A percentile compares a stretch with the other conserved stretches of the same genome.
These are phyloP conservation scores for Styela plicata DNA, from an alignment of 23 tunicate genomes.

Conservation along the genomic window DNA sequence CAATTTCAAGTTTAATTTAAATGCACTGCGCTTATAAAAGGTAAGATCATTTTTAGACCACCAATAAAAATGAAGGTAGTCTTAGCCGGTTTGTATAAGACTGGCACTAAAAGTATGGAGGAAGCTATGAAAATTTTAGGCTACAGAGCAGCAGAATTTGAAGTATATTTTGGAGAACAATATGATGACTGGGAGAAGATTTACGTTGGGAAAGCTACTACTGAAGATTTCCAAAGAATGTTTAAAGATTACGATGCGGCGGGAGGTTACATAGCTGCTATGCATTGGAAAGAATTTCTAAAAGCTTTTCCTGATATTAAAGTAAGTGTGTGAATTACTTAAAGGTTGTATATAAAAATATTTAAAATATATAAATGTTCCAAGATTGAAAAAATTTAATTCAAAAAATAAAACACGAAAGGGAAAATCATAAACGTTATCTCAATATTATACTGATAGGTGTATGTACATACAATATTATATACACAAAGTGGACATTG, in stretches of 20 bases:
- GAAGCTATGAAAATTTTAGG: neutral
- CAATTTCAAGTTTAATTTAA: neutral
- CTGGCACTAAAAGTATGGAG: neutral
- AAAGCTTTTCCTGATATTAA: neutral
- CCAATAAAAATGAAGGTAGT: neutral
- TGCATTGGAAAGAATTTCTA: neutral
- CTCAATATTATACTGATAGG: neutral
- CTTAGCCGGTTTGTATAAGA: neutral
- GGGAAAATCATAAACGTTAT: neutral
- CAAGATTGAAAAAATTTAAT: neutral
- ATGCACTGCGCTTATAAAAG: neutral
- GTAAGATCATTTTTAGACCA: neutral
- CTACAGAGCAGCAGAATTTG: neutral
- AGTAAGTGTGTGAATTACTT: neutral
- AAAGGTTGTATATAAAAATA: no score
- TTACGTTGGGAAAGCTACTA: neutral
- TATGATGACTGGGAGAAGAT: neutral
- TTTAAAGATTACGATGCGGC: neutral
- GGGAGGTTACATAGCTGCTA: neutral
- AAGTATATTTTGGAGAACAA: neutral
- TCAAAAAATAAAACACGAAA: no score
- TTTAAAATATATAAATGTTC: no score
- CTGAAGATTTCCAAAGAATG: neutral
- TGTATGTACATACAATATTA: no score
- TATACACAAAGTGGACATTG: neutral